A percentile compares a stretch with the other conserved stretches of the same genome.
Conservation (phyloP, 2,113 vertebrate genomes). For the Rhinoderma darwinii region DNA sequence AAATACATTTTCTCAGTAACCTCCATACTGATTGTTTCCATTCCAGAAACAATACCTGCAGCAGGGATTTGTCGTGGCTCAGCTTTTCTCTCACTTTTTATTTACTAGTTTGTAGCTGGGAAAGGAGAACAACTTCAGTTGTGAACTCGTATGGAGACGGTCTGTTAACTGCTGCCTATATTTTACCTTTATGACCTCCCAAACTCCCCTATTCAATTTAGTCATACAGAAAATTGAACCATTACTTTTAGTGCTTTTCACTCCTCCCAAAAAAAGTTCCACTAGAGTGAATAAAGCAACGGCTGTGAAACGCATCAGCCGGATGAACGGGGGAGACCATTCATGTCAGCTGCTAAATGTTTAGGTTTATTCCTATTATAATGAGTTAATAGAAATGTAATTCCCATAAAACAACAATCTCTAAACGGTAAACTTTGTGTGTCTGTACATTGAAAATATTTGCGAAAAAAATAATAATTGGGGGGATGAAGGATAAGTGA, state of each 20-base stretch:
- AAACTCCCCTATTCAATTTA: slow-evolving; percentile 30
- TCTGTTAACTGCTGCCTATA: slow-evolving; percentile 6
- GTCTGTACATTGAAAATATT: too few relatives aligned
- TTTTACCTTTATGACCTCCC: slow-evolving; percentile 11
- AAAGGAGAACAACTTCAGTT: not conserved
- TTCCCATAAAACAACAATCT: not conserved
- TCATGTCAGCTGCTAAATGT: not conserved
- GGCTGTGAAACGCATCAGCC: not conserved
- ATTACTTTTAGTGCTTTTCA: slow-evolving; percentile 39
- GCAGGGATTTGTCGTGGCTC: not conserved
- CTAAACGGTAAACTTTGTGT: too few relatives aligned
- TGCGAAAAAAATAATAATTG: too few relatives aligned
- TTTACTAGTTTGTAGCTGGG: not conserved
- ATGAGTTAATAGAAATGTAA: not conserved
- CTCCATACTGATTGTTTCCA: not conserved
- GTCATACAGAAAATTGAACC: not conserved
- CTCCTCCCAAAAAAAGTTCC: not conserved
- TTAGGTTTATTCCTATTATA: not conserved
- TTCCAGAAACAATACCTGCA: not conserved
- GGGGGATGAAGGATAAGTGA: too few relatives aligned
- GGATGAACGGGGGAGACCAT: not conserved
- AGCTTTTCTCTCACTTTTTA: not conserved
- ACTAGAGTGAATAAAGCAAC: not conserved
- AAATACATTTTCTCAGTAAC: not conserved
- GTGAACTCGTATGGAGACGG: not conserved